Evolutionary conservation across 2,888 invertebrate species (phyloP).

Genomic region (Bedellia somnulentella): DNA sequence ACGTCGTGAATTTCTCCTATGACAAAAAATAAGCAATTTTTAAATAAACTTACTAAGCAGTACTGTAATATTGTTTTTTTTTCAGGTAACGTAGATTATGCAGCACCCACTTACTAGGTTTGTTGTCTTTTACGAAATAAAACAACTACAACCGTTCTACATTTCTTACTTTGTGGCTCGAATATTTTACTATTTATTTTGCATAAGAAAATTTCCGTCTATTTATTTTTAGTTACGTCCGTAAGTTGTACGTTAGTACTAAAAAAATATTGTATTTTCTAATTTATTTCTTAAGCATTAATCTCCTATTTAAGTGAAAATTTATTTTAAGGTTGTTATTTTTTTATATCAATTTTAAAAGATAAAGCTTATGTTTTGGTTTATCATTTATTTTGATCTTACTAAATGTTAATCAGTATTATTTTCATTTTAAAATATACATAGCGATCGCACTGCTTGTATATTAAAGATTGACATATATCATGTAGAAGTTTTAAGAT

Average conservation of each 20-base stretch:
- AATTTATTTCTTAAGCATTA: background rate
- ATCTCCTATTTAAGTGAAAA: too few species aligned
- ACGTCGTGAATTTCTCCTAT: too few species aligned
- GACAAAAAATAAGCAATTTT: background rate
- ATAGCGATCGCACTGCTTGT: background rate
- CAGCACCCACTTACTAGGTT: conserved; percentile 72
- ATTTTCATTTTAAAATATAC: too few species aligned
- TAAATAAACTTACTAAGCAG: background rate
- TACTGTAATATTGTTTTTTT: conserved; percentile 13
- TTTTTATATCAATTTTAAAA: too few species aligned
- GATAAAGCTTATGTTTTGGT: too few species aligned
- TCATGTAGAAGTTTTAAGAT: conserved; percentile 42
- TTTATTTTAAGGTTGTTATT: too few species aligned
- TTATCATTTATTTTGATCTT: too few species aligned
- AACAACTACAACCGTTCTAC: too few species aligned
- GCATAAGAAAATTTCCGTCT: background rate
- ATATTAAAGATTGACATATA: conserved; percentile 22
- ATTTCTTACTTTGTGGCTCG: background rate
- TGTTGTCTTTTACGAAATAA: too few species aligned
- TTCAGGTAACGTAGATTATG: conserved; percentile 70
- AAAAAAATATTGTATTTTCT: background rate
- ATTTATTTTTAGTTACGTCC: conserved; percentile 1
- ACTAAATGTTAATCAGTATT: too few species aligned
- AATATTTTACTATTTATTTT: conserved; percentile 1
- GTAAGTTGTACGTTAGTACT: background rate